Evolutionary conservation across 1,140 invertebrate genomes (phyloP), one percentile per base, ranked within the genome.

Genomic region (Harlomillsia oculata): DNA sequence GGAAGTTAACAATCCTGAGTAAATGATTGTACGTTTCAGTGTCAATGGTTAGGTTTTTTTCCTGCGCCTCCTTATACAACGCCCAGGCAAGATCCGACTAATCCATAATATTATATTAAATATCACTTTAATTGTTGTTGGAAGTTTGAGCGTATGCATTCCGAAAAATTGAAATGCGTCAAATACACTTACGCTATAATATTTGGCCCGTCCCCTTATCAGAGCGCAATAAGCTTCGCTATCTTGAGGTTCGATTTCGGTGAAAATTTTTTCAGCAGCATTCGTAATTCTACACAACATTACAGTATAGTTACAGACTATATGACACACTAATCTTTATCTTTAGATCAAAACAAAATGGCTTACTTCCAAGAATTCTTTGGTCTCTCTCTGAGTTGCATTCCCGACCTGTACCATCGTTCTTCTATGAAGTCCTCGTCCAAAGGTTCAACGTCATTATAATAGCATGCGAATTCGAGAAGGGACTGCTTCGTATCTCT

Each of bases 391-490:
- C 72, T 75, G 5, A 66, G 53, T 20, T 64, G 51, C 69, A 69
- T 65, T 63, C 71, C 70, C 48, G 76, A 72, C 58, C 67, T 67
- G 67, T 84, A 89, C 84, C 83, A 90, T 48, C 78, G 77, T 70
- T 89, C 83, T 69, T 89, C 85, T n/a, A 82, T 68, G 67, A 81
- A 82, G 43, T 88, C 82, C 36, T 79, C 75, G 13, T 77, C 72
- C 20, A 78, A 52, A 0, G 77, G 72, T 56, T 87, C 80, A 45
- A 79, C 72, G 60, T 78, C 76, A 72, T 94, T 93, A 63, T 81
- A 84, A 70, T 81, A 93, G 68, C 87, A 89, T 3, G 91, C 67
- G 14, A 93, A 68, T 71, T 94, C 85, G 11, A 94, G 71, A n/a
- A 92, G 71, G 14, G 77, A 71, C 62, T 87, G 79, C 68, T 82